phyloP scores from a whole-genome alignment of 2,888 invertebrate species.

The Phyllotreta striolata region DNA sequence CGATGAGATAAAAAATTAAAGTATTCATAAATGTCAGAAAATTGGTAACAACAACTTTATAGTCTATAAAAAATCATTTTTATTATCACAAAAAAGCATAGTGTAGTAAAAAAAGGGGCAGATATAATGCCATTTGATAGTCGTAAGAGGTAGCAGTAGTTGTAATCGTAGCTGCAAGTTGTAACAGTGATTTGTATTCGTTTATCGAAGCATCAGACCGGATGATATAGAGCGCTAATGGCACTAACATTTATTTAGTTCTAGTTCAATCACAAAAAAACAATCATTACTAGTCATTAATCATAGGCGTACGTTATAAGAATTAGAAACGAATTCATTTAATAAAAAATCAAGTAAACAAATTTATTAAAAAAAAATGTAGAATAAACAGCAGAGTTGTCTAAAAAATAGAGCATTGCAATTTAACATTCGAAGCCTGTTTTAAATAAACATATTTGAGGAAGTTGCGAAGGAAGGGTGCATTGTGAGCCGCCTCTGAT shows the following conservation, averaged over 20 bases:
- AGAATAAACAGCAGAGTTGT: too few species aligned
- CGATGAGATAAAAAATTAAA: too few species aligned
- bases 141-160: conserved; percentile 18
- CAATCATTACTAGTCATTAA: conserved; percentile 42
- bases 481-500: neutral
- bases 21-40: too few species aligned
- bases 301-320: neutral
- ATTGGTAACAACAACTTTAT: too few species aligned
- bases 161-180: conserved; percentile 15
- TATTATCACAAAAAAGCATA: too few species aligned
- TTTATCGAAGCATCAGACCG: conserved; percentile 34
- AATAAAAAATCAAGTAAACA: too few species aligned
- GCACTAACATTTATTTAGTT: conserved; percentile 43
- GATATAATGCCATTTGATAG: conserved; percentile 24
- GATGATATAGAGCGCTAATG: conserved; percentile 36
- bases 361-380: conserved; percentile 4
- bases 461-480: neutral
- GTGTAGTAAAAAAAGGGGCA: too few species aligned
- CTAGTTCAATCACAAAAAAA: conserved; percentile 44
- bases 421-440: neutral
- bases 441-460: conserved; percentile 9
- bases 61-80: too few species aligned
- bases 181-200: conserved; percentile 14
- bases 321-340: too few species aligned
- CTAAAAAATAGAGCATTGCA: too few species aligned